Base-by-base conservation (phyloP, 2,113 vertebrate species). In the Empidonax traillii region DNA sequence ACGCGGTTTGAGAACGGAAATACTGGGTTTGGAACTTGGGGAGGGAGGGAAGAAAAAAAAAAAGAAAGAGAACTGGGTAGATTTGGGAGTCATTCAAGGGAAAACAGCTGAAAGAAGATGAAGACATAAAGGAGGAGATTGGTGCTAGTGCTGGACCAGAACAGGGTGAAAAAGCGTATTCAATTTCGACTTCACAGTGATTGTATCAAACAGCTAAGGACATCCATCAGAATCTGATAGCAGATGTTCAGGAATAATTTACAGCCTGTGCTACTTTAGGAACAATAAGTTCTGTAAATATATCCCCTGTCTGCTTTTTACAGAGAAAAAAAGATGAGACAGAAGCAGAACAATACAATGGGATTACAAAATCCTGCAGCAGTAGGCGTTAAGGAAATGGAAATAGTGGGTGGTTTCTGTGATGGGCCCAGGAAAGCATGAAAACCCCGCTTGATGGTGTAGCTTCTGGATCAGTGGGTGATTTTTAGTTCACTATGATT, bases 191-290 rank as follows among this genome's bases (percentile, higher is more conserved):
- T 91, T 85, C 37, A 65, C 39, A 73, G 44, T 66, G 41, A 79
- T 76, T 76, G 17, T 85, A 82, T 79, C 66, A 85, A 94, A 68
- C 6, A 44, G 37, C 47, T 85, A 49, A 90, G n/a, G 71, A 69
- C 31, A 88, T 92, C 55, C 53, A 72, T 92, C 79, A 93, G 85
- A 76, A 88, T 80, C 49, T 69, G 71, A 88, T 19, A 85, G 46
- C 73, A 94, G 85, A 80, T 77, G 31, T 46, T 88, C 53, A 85
- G 63, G 58, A 83, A 94, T 90, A 95, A 93, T 59, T 91, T 87
- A 81, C 47, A 91, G 77, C 41, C 53, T 89, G 30, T 14, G 2
- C 18, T 69, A 73, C 53, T 79, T 93, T 43, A 83, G 66, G 85
- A 93, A 92, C 52, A 94, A 81, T n/a, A 59, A 74, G 37, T 88